Percentiles rank a stretch among this genome's conserved stretches.
phyloP scores from a whole-genome alignment of 2,888 invertebrate genomes.

The Drosophila yooni region DNA sequence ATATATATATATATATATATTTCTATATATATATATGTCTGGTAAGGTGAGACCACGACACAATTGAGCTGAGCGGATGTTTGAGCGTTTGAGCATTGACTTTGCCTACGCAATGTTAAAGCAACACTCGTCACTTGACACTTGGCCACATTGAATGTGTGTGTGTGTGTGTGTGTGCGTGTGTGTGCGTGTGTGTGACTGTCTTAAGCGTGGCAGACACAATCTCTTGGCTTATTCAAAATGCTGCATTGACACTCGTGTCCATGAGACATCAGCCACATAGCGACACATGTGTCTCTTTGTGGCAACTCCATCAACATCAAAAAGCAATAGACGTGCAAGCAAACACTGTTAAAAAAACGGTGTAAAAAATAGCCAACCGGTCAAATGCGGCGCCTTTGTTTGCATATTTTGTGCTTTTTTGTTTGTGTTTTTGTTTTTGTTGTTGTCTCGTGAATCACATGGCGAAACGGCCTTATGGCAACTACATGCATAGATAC shows the following conservation, averaged over 20 bases:
- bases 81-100: constrained; percentile 39
- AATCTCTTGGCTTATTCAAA: constrained; percentile 21
- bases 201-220: constrained; percentile 28
- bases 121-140: constrained; percentile 27
- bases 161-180: background rate
- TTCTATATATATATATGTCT: background rate
- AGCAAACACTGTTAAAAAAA: constrained; percentile 19
- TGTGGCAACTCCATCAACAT: background rate
- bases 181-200: background rate
- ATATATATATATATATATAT: background rate
- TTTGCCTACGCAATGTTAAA: constrained; percentile 46
- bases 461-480: constrained; percentile 38
- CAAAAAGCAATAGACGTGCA: constrained; percentile 22
- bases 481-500: constrained; percentile 5
- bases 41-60: constrained; percentile 18
- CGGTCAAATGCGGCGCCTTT: constrained; percentile 61
- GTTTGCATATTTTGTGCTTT: constrained; percentile 27
- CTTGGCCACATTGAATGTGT: constrained; percentile 24
- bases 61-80: constrained; percentile 39
- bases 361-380: constrained; percentile 7
- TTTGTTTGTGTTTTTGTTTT: background rate
- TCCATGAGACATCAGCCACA: constrained; percentile 23
- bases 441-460: constrained; percentile 47
- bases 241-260: constrained; percentile 33
- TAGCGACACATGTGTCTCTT: background rate